Percentiles rank a stretch among this genome's conserved stretches.
These are phyloP conservation scores for Lamprotornis superbus DNA, from an alignment of 2,113 vertebrate species.

Conservation along the genomic window DNA sequence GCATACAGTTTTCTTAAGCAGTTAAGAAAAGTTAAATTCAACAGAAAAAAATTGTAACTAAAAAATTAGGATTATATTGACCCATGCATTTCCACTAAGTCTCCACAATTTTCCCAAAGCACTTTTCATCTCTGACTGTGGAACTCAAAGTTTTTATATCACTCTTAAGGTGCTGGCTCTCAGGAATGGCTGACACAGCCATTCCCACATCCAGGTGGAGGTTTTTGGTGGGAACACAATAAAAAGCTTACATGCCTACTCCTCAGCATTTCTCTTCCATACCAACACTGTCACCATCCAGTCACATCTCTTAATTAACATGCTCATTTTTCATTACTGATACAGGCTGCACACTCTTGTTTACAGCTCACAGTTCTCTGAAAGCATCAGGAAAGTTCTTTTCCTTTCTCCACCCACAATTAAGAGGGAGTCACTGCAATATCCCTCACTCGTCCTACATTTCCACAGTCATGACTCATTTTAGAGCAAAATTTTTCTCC, in stretches of 20 bases:
- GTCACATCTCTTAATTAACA: neutral
- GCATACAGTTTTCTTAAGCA: neutral
- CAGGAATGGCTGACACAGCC: neutral
- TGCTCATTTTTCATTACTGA: neutral
- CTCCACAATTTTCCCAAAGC: neutral
- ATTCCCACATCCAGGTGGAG: neutral
- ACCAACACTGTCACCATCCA: neutral
- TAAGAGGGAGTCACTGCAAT: neutral
- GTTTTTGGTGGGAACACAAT: neutral
- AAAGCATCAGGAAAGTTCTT: neutral
- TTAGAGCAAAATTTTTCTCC: neutral
- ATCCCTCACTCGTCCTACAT: neutral
- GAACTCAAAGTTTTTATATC: neutral
- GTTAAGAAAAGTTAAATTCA: neutral
- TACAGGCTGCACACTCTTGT: neutral
- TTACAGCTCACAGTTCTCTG: neutral
- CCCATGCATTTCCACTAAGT: neutral
- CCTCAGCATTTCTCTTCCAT: neutral
- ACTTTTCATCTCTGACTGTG: neutral
- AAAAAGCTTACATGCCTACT: neutral
- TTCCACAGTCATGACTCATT: neutral
- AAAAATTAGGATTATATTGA: neutral
- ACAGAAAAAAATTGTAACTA: neutral
- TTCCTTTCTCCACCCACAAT: neutral
- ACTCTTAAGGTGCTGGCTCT: neutral